Evolutionary conservation across 1,140 invertebrate genomes (phyloP).

Genomic region (Ectropis grisescens): DNA sequence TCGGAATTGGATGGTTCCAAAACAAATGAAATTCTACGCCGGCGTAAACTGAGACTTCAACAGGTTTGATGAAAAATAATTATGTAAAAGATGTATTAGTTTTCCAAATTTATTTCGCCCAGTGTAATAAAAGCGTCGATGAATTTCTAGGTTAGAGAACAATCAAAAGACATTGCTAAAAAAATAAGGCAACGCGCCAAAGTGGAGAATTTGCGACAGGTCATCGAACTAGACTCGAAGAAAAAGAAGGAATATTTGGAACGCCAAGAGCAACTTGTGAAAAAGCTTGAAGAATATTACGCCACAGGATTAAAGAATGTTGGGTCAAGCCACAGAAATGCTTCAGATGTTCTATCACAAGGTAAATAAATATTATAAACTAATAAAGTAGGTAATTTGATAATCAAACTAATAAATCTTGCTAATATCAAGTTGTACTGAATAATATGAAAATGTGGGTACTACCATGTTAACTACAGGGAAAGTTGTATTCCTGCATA

Average conservation of each 20-base stretch:
- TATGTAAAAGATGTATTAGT: constrained; percentile 1
- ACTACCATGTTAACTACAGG: too few relatives aligned
- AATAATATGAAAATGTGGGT: too few relatives aligned
- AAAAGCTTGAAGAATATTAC: constrained; percentile 44
- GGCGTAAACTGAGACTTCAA: constrained; percentile 58
- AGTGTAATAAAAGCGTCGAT: constrained; percentile 2
- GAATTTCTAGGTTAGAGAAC: constrained; percentile 58
- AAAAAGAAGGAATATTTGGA: constrained; percentile 50
- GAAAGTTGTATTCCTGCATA: too few relatives aligned
- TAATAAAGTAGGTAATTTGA: too few relatives aligned
- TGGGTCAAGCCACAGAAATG: constrained; percentile 44
- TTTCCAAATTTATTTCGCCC: constrained; percentile 3
- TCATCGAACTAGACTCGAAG: constrained; percentile 29
- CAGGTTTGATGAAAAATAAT: constrained; percentile 55
- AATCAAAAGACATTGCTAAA: constrained; percentile 65
- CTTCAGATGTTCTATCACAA: constrained; percentile 24
- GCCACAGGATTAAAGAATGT: constrained; percentile 43
- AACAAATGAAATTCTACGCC: constrained; percentile 62
- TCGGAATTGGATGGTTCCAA: constrained; percentile 45
- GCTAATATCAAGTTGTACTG: too few relatives aligned
- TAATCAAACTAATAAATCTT: neutral
- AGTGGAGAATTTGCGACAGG: constrained; percentile 43
- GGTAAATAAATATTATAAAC: constrained; percentile 10
- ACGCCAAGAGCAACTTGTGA: constrained; percentile 43
- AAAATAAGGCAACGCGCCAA: constrained; percentile 58